Evolutionary conservation across 2,888 invertebrate genomes (phyloP).

Genomic region (Epinotia nisella): DNA sequence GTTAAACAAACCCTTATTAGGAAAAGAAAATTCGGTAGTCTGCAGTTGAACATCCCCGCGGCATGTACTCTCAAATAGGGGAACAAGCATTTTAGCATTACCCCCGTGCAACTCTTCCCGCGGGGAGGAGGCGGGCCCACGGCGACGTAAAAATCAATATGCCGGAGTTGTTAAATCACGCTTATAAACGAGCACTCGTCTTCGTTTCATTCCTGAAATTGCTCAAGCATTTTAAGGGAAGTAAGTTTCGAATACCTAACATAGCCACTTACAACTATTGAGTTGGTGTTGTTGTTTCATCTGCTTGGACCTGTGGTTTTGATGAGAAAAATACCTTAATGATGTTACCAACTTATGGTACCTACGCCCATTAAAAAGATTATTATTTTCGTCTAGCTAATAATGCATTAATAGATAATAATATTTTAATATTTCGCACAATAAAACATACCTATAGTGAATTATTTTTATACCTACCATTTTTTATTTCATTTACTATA

Average conservation of each 20-base stretch:
- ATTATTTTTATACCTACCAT: not conserved
- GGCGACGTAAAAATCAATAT: constrained; percentile 86
- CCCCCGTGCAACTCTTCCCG: constrained; percentile 85
- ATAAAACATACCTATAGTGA: not conserved
- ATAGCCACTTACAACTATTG: constrained; percentile 9
- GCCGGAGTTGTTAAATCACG: constrained; percentile 92
- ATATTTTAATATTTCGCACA: not conserved
- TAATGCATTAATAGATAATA: not conserved
- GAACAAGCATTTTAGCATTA: constrained; percentile 86
- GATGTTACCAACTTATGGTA: not conserved
- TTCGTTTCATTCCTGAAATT: constrained; percentile 84
- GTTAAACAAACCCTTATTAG: constrained; percentile 32
- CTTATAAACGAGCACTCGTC: constrained; percentile 86
- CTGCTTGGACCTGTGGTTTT: not conserved
- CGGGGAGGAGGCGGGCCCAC: constrained; percentile 82
- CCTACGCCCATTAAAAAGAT: not conserved
- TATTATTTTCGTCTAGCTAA: not conserved
- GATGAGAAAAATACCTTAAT: not conserved
- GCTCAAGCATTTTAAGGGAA: constrained; percentile 69
- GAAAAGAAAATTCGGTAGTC: constrained; percentile 47
- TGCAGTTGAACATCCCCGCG: constrained; percentile 74
- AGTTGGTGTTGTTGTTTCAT: not conserved
- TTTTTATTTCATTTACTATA: too few relatives aligned
- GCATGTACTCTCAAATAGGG: constrained; percentile 86
- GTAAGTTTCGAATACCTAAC: constrained; percentile 60